Evolutionary conservation across 2,113 vertebrate species (phyloP), one percentile per base, ranked within the genome.

Genomic region (Limnothrissa miodon): DNA sequence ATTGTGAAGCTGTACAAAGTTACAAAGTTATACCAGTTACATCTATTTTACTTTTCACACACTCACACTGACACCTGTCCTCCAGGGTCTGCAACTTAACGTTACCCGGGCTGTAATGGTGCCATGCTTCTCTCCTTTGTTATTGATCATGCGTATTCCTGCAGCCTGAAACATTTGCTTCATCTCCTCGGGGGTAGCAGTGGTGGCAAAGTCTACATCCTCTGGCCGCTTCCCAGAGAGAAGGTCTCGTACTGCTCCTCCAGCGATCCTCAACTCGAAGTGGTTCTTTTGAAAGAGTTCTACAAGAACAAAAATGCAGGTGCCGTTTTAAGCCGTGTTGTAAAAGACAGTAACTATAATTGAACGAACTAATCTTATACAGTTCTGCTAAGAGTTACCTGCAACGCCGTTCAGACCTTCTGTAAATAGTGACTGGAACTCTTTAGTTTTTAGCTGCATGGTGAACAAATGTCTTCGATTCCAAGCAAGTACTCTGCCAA

Each of bases 121-220:
- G 4, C 98, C 98, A 0, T 99, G 98, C 80, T 95, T 96, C 89
- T 99, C 98, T 45, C 98, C 98, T 90, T 96, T 98, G 85, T 98
- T 99, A 86, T 99, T 99, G 89, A 99, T 99, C 93, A 98, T 95
- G 21, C 98, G 93, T 78, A 99, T 89, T 1, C 97, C 97, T 0
- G 95, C 96, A 0, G 90, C 82, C 3, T 96, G 95, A 87, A 99
- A 97, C 93, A 99, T 93, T 5, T 84, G 89, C 91, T 99, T 99
- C 97, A 99, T 99, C 89, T 98, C 93, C 3, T 92, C 91, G 0
- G 98, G 98, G 0, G 98, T 99, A 0, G 98, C 98, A 0, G 97
- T 98, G 7, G 97, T 99, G 82, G 98, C 98, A 88, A 99, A 99
- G 87, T 99, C 98, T 74, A 99, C 90, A 86, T 99, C 98, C 39